phyloP scores from a whole-genome alignment of 2,797 vertebrate genomes.

The Gymnoscopelus microlampas region DNA sequence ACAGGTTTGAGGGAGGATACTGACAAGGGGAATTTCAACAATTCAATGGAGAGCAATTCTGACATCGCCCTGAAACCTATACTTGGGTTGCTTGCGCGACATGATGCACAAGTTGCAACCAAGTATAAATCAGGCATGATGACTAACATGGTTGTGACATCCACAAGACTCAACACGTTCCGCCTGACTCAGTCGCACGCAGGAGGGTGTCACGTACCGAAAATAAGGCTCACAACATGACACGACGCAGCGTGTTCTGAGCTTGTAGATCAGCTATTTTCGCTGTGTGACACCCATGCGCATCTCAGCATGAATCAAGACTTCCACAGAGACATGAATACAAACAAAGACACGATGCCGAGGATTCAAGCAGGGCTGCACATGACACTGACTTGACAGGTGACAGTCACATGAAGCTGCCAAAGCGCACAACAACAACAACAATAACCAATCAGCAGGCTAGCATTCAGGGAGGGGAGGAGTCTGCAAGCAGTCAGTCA shows the following conservation, averaged over 20 bases:
- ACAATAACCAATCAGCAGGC: conserved; percentile 51
- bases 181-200: no score
- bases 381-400: background rate
- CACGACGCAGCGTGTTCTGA: no score
- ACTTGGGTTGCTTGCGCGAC: background rate
- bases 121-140: no score
- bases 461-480: conserved; percentile 22
- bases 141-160: no score
- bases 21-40: background rate
- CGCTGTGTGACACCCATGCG: no score
- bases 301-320: no score
- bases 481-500: conserved; percentile 9
- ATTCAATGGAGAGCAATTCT: background rate
- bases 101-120: background rate
- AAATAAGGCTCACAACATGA: no score
- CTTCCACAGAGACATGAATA: no score
- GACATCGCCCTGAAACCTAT: background rate
- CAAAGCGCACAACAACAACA: conserved; percentile 44
- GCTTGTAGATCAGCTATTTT: no score
- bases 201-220: no score
- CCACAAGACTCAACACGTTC: no score
- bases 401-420: conserved; percentile 28
- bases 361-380: background rate
- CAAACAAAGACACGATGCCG: no score
- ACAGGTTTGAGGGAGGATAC: conserved; percentile 1